Base-by-base conservation (phyloP, 2,113 vertebrate species). In the Craseonycteris thonglongyai region DNA sequence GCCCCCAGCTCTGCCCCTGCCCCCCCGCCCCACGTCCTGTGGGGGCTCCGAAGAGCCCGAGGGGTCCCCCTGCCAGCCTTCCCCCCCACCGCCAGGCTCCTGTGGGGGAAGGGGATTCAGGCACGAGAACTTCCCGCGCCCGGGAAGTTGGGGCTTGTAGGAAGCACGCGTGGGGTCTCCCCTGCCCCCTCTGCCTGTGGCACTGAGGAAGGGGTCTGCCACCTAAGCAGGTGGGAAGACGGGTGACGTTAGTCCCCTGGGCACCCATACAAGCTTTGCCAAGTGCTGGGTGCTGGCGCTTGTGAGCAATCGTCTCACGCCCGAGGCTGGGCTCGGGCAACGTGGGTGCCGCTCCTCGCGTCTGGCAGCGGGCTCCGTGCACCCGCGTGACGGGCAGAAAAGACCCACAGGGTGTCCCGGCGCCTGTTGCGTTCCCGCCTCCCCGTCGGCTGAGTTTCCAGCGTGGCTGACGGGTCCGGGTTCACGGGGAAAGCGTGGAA, bases 241-340 rank as follows among this genome's bases (percentile, higher is more conserved):
- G 82, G 35, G 9, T 5, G 35, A 3, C 15, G 33, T 30, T 33
- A 51, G 18, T 33, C 24, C 18, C 12, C 1, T 7, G 22, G 1
- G 5, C 49, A 0, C 49, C 10, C 22, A 8, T 8, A 2, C 9
- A 7, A 14, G 56, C 88, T 86, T 65, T 30, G 15, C 28, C 0
- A 45, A 56, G 5, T n/a, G 66, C 72, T 45, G 0, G 5, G 47
- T 7, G 40, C 81, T 24, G 51, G 13, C 0, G 7, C 65, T 49
- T 5, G 15, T 2, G 59, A 24, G 30, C 3, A 3, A 0, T n/a
- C 12, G 0, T 16, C 22, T 4, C 3, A 0, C 71, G 9, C 47
- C 26, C 0, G 18, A 81, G 58, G 12, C 59, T 3, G 26, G 82
- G 15, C 54, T 24, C 49, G 0, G 45, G 35, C 19, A 0, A 3